Percentiles rank a stretch among this genome's conserved stretches.
Conservation (phyloP, 2,888 invertebrate genomes). For the Apomyelois bistriatella region DNA sequence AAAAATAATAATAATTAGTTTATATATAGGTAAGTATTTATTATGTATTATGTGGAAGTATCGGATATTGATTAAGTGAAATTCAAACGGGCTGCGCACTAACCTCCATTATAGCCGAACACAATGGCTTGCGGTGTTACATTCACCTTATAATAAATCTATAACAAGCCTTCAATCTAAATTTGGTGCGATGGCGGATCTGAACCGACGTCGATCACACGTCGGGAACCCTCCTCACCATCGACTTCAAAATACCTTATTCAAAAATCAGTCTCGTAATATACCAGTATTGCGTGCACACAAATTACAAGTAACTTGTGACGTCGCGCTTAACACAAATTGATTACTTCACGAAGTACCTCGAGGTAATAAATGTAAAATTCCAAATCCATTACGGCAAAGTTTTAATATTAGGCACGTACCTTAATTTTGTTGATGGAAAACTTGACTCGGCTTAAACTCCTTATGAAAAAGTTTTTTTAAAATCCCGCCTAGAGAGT, state of each 20-base stretch:
- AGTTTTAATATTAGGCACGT: conserved; percentile 71
- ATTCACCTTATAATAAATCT: neutral
- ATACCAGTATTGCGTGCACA: conserved; percentile 20
- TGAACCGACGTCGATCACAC: conserved; percentile 9
- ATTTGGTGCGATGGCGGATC: neutral
- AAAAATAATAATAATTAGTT: too few species aligned
- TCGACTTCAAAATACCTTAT: conserved; percentile 3
- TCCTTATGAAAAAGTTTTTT: conserved; percentile 62
- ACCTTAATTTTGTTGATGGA: conserved; percentile 75
- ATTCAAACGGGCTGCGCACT: neutral
- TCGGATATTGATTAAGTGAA: neutral
- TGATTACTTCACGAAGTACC: conserved; percentile 44
- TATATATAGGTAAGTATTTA: too few species aligned
- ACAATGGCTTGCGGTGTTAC: neutral
- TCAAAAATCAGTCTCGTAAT: conserved; percentile 19
- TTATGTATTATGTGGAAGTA: too few species aligned
- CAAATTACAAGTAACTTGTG: conserved; percentile 26
- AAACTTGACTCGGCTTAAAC: conserved; percentile 66
- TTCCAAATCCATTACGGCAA: conserved; percentile 71
- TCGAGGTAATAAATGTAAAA: conserved; percentile 64
- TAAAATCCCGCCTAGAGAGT: conserved; percentile 48
- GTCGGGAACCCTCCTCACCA: conserved; percentile 10
- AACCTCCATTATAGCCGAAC: neutral
- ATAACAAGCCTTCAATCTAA: conserved; percentile 6
- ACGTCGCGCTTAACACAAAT: conserved; percentile 39